Percentiles rank a stretch among this genome's conserved stretches.
Evolutionary conservation across 1,140 invertebrate species (phyloP).

Genomic region (Drosophila rhopaloa): DNA sequence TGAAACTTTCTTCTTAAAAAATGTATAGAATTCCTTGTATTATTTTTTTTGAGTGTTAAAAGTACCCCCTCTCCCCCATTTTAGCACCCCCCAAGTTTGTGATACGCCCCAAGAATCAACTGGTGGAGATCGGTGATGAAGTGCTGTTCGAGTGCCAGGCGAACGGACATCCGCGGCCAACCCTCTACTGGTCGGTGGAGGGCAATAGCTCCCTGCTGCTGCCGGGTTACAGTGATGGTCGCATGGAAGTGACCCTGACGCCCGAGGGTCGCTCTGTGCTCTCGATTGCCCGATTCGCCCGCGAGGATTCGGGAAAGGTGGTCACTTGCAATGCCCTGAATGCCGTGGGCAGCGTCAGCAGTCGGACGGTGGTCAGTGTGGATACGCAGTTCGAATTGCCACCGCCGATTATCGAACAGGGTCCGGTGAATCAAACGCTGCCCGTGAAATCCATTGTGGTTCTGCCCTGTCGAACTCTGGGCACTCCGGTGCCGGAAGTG

Average conservation of each 20-base stretch:
- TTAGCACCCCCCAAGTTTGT: conserved; percentile 88
- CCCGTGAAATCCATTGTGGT: conserved; percentile 90
- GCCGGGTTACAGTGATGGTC: conserved; percentile 87
- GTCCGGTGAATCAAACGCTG: conserved; percentile 96
- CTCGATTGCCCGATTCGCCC: conserved; percentile 87
- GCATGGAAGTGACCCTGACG: conserved; percentile 87
- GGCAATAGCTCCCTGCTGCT: conserved; percentile 90
- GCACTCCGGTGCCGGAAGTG: conserved; percentile 90
- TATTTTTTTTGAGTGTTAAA: conserved; percentile 16
- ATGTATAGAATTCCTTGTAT: neutral
- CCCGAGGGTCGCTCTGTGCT: conserved; percentile 87
- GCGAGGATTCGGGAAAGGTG: conserved; percentile 88
- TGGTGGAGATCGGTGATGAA: conserved; percentile 88
- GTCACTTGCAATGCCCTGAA: conserved; percentile 93
- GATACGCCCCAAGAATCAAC: conserved; percentile 88
- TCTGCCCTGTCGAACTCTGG: conserved; percentile 91
- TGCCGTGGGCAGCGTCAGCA: conserved; percentile 91
- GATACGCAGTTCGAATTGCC: conserved; percentile 91
- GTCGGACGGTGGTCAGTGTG: conserved; percentile 90
- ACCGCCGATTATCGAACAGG: conserved; percentile 94
- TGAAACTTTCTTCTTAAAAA: neutral
- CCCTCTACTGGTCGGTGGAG: conserved; percentile 92
- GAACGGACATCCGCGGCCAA: conserved; percentile 88
- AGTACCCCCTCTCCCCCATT: neutral
- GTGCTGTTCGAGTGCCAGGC: conserved; percentile 89